Evolutionary conservation across 2,888 invertebrate genomes (phyloP).

Genomic region (Noctua fimbriata): DNA sequence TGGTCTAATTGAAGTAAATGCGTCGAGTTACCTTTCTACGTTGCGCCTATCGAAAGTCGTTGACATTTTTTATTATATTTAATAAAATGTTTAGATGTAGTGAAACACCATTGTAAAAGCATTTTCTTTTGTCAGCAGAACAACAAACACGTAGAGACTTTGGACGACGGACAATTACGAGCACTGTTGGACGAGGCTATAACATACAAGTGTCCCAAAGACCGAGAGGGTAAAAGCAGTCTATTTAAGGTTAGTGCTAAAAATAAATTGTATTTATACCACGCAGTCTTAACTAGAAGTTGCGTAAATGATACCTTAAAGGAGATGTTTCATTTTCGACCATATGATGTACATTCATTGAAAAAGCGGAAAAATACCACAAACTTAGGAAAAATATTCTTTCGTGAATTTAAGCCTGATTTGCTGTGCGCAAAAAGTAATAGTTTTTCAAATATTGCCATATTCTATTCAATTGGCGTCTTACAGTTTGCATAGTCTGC

Average conservation of each 20-base stretch:
- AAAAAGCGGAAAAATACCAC: too few species aligned
- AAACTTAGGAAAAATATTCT: too few species aligned
- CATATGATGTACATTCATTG: too few species aligned
- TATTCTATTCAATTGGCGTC: too few species aligned
- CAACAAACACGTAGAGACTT: conserved; percentile 89
- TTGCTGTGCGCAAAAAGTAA: too few species aligned
- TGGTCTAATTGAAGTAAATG: too few species aligned
- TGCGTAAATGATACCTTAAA: not conserved
- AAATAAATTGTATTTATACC: conserved; percentile 22
- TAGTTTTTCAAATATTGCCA: too few species aligned
- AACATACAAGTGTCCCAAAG: conserved; percentile 95
- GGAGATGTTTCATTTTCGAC: too few species aligned
- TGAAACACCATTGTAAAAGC: not conserved
- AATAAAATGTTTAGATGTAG: not conserved
- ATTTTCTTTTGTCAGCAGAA: conserved; percentile 79
- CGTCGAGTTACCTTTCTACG: not conserved
- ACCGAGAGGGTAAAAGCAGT: conserved; percentile 95
- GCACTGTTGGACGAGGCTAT: conserved; percentile 95
- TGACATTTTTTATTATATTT: not conserved
- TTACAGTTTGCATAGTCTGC: too few species aligned
- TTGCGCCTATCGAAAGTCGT: not conserved
- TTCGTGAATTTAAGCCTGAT: too few species aligned
- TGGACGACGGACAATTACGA: conserved; percentile 94
- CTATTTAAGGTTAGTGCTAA: conserved; percentile 92
- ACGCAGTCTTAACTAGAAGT: conserved; percentile 15